Conservation (phyloP, 2,113 vertebrate species). For the Grammomys dolichurus region DNA sequence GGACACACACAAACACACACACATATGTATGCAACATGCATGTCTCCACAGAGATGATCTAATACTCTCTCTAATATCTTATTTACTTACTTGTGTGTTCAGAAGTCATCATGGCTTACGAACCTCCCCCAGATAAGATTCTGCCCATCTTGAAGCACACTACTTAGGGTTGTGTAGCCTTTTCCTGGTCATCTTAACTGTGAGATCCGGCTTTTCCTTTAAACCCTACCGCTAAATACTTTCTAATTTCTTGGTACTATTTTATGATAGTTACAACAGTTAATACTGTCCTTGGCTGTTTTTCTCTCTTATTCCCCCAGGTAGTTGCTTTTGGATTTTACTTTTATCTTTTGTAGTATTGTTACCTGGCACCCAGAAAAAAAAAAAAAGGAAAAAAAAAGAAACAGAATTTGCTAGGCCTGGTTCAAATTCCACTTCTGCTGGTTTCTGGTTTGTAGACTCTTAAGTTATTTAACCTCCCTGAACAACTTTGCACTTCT, state of each 20-base stretch:
- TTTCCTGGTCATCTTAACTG: background rate
- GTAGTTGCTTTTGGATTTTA: conserved; percentile 9
- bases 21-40: background rate
- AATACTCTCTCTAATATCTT: background rate
- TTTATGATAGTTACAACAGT: background rate
- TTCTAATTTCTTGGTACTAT: background rate
- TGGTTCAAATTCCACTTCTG: background rate
- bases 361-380: background rate
- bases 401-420: background rate
- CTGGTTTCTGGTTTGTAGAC: background rate
- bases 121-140: background rate
- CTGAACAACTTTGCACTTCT: background rate
- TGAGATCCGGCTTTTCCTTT: background rate
- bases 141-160: background rate
- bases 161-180: background rate
- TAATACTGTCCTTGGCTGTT: background rate
- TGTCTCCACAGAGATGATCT: background rate
- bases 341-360: background rate
- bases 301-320: background rate
- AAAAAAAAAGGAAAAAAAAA: background rate
- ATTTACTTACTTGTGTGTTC: background rate
- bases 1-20: background rate
- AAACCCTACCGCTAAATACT: background rate
- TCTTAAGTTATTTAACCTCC: background rate
- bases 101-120: background rate